Conservation (phyloP, 2,888 invertebrate genomes). For the Melieria crassipennis region DNA sequence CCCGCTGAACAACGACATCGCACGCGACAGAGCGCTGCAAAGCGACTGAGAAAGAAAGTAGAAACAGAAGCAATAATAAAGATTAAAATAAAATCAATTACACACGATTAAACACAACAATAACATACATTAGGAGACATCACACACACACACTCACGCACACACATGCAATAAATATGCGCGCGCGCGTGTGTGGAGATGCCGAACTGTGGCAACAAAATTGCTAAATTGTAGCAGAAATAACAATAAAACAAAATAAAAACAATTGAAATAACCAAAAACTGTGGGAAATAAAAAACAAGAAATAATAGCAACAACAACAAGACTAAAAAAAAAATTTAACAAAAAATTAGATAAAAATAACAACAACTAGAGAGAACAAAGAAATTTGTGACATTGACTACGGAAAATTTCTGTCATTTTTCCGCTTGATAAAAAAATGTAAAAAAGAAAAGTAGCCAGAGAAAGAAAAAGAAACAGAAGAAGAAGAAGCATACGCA, state of each 20-base stretch:
- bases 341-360: background rate
- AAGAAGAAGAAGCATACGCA: background rate
- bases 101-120: slow-evolving; percentile 63
- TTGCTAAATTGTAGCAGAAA: slow-evolving; percentile 1
- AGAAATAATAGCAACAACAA: background rate
- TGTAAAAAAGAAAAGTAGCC: background rate
- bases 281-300: background rate
- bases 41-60: background rate
- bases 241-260: background rate
- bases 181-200: background rate
- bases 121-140: slow-evolving; percentile 55
- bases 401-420: slow-evolving; percentile 8
- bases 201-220: slow-evolving; percentile 20
- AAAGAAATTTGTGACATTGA: background rate
- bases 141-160: slow-evolving; percentile 21
- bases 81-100: slow-evolving; percentile 61
- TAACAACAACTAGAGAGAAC: background rate
- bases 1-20: background rate
- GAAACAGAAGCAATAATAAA: slow-evolving; percentile 27
- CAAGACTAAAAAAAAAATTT: background rate
- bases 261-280: no score
- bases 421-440: slow-evolving; percentile 12
- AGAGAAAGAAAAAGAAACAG: background rate
- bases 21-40: background rate
- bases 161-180: slow-evolving; percentile 29